Percentiles rank a stretch among this genome's conserved stretches.
Conservation (phyloP, 2,888 invertebrate species). For the Artemia sinica region DNA sequence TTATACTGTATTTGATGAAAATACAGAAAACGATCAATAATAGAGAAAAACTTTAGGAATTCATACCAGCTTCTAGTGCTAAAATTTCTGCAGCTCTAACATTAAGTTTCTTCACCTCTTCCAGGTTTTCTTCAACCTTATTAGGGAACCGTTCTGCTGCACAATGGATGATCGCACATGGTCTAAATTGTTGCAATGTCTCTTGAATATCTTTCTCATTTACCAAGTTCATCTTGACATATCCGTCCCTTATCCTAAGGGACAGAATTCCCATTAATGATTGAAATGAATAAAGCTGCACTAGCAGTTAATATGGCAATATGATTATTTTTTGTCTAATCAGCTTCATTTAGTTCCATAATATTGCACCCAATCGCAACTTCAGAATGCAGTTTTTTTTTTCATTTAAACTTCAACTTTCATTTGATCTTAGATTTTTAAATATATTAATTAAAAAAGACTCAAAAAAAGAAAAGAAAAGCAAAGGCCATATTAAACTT, state of each 20-base stretch:
- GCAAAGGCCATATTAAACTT: too few species aligned
- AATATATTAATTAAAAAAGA: too few species aligned
- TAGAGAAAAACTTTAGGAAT: background rate
- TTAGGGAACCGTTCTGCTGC: slow-evolving; percentile 37
- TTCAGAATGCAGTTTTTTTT: background rate
- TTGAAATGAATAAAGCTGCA: too few species aligned
- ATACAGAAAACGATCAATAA: too few species aligned
- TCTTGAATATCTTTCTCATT: slow-evolving; percentile 29
- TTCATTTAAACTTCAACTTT: slow-evolving; percentile 13
- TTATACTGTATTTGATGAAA: too few species aligned
- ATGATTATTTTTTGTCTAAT: background rate
- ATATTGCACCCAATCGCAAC: background rate
- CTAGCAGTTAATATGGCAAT: slow-evolving; percentile 16
- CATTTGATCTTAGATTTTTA: too few species aligned
- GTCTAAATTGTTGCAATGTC: slow-evolving; percentile 31
- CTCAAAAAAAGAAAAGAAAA: too few species aligned
- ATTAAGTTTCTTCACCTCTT: slow-evolving; percentile 32
- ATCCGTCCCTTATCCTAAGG: slow-evolving; percentile 28
- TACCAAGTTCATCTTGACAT: slow-evolving; percentile 32
- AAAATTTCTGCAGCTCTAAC: slow-evolving; percentile 32
- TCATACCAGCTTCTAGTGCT: slow-evolving; percentile 27
- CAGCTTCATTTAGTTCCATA: background rate
- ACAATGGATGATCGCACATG: slow-evolving; percentile 34
- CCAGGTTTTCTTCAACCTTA: slow-evolving; percentile 33
- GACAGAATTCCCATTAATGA: background rate